Percentiles rank a stretch among this genome's conserved stretches.
phyloP scores from a whole-genome alignment of 2,888 invertebrate genomes.

The Gandaritis pyraliata region DNA sequence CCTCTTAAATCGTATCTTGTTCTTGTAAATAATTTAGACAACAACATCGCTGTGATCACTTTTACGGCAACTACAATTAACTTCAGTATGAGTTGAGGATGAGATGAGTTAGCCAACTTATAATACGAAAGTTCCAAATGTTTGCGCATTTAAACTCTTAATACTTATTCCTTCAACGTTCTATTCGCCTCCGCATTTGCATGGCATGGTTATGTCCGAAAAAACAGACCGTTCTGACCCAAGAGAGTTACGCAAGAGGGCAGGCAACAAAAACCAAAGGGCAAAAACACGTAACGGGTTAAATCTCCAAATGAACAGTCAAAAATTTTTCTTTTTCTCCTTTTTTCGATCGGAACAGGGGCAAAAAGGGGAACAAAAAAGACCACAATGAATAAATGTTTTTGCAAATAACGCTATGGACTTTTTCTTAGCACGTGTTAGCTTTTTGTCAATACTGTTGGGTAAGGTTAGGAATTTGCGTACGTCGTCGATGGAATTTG shows the following conservation, averaged over 20 bases:
- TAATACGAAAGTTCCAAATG: too few relatives aligned
- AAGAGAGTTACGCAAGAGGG: constrained; percentile 61
- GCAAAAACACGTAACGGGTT: constrained; percentile 79
- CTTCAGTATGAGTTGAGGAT: too few relatives aligned
- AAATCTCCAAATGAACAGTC: constrained; percentile 45
- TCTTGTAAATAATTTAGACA: too few relatives aligned
- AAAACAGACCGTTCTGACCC: constrained; percentile 43
- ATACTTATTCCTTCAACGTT: constrained; percentile 20
- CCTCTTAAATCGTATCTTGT: too few relatives aligned
- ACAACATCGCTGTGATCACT: too few relatives aligned
- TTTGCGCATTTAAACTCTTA: neutral
- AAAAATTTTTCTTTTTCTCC: constrained; percentile 58
- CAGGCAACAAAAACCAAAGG: constrained; percentile 55
- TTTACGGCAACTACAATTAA: too few relatives aligned
- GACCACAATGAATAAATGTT: constrained; percentile 73
- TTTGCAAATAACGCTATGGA: constrained; percentile 73
- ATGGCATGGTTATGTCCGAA: constrained; percentile 30
- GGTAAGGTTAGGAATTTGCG: constrained; percentile 59
- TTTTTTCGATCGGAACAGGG: constrained; percentile 66
- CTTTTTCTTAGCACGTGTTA: constrained; percentile 79
- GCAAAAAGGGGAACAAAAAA: constrained; percentile 74
- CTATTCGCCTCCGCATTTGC: constrained; percentile 27
- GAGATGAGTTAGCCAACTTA: too few relatives aligned
- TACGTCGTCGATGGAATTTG: constrained; percentile 27
- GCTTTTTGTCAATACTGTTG: constrained; percentile 67